Percentiles rank a stretch among this genome's conserved stretches.
Evolutionary conservation across 2,888 invertebrate species (phyloP).

Genomic region (Pristionchus entomophagus): DNA sequence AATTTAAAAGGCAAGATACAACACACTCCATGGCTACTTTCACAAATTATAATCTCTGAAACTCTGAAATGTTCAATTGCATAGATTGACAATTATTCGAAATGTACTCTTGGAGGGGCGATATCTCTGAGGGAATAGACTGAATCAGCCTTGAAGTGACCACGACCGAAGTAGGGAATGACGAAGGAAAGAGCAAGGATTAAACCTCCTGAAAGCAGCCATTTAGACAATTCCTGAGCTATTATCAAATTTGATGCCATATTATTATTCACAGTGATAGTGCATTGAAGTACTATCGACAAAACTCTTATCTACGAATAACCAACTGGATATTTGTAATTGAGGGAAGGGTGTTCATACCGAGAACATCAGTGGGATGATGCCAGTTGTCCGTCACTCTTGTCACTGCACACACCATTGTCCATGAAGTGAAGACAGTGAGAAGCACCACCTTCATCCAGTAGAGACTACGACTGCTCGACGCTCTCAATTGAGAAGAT

Average conservation of each 20-base stretch:
- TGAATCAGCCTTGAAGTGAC: slow-evolving; percentile 21
- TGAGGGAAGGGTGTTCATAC: too few species aligned
- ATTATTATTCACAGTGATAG: not conserved
- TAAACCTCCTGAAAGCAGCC: slow-evolving; percentile 55
- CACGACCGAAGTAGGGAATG: slow-evolving; percentile 55
- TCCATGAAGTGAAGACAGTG: slow-evolving; percentile 57
- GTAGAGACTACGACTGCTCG: slow-evolving; percentile 52
- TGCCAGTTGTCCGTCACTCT: slow-evolving; percentile 75
- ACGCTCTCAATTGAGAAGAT: slow-evolving; percentile 38
- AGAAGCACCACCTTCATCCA: slow-evolving; percentile 54
- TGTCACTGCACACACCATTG: slow-evolving; percentile 63
- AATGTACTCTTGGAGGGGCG: slow-evolving; percentile 37
- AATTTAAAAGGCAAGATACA: not conserved
- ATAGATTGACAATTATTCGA: too few species aligned
- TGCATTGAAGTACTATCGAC: not conserved
- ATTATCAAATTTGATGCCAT: not conserved
- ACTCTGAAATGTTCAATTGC: too few species aligned
- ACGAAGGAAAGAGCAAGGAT: slow-evolving; percentile 56
- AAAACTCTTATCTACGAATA: too few species aligned
- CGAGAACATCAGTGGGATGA: slow-evolving; percentile 73
- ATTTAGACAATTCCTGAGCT: not conserved
- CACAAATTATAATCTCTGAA: too few species aligned
- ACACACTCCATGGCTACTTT: not conserved
- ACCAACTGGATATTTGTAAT: too few species aligned
- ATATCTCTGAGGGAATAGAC: slow-evolving; percentile 31